These are phyloP conservation scores for Pachyseris speciosa DNA, from an alignment of 64 coral and sea anemone species.

Conservation along the genomic window DNA sequence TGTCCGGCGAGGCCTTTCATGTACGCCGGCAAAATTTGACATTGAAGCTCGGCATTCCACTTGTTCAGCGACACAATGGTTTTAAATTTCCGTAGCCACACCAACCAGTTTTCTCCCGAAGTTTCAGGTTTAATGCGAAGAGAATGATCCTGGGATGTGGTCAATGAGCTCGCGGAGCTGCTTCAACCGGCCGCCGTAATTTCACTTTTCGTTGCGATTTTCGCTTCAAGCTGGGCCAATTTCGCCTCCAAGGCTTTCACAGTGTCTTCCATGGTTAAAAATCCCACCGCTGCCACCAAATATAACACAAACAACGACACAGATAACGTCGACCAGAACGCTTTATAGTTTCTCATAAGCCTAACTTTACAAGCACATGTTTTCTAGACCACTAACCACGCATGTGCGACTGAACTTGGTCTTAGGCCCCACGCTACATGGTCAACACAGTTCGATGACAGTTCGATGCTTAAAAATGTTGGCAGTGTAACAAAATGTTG, in stretches of 20 bases:
- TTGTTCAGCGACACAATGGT: not conserved
- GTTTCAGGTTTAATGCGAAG: not conserved
- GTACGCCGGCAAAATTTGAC: not conserved
- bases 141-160: not conserved
- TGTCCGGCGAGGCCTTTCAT: constrained; percentile 1
- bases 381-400: too few species aligned
- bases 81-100: not conserved
- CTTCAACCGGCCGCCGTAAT: not conserved
- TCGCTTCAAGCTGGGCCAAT: constrained; percentile 34
- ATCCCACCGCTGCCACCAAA: too few species aligned
- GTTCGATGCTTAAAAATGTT: too few species aligned
- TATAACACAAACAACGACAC: too few species aligned
- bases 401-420: too few species aligned
- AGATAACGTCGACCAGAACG: too few species aligned
- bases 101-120: not conserved
- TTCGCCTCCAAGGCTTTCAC: constrained; percentile 45
- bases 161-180: not conserved
- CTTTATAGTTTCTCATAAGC: too few species aligned
- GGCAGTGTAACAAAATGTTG: too few species aligned
- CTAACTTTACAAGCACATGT: too few species aligned
- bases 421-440: too few species aligned
- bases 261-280: constrained; percentile 8
- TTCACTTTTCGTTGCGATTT: constrained; percentile 28
- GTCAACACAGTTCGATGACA: too few species aligned
- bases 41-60: constrained; percentile 8